Conservation (phyloP, 2,113 vertebrate genomes). For the Aegotheles bennettii region DNA sequence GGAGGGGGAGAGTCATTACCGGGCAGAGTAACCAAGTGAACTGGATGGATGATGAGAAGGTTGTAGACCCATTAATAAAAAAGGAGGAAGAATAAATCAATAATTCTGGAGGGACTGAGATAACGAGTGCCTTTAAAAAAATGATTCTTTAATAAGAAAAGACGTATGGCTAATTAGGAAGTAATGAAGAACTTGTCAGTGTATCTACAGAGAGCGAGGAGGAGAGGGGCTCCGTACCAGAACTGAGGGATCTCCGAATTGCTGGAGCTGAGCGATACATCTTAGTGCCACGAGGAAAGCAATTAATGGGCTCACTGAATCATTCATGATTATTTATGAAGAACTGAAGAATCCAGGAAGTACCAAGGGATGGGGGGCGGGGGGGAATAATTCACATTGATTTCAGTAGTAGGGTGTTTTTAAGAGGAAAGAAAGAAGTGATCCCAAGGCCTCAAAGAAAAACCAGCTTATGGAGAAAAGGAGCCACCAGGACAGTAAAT, state of each 20-base stretch:
- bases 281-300: not conserved
- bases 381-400: not conserved
- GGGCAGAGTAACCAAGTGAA: not conserved
- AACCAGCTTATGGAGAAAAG: not conserved
- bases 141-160: conserved; percentile 25
- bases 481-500: not conserved
- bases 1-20: rapidly evolving
- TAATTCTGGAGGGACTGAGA: not conserved
- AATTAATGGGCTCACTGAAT: not conserved
- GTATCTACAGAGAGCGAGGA: not conserved
- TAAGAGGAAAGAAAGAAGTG: not conserved
- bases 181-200: not conserved
- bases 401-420: not conserved
- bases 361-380: not conserved
- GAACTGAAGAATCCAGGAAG: not conserved
- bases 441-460: not conserved
- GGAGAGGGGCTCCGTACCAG: not conserved
- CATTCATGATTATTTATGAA: not conserved
- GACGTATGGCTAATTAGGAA: not conserved
- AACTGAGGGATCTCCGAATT: not conserved
- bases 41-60: not conserved
- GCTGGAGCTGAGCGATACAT: not conserved
- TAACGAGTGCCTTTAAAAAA: not conserved
- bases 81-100: not conserved
- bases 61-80: conserved; percentile 7